Evolutionary conservation across 2,888 invertebrate genomes (phyloP), one percentile per base, ranked within the genome.

Genomic region (Schrankia costaestrigalis): DNA sequence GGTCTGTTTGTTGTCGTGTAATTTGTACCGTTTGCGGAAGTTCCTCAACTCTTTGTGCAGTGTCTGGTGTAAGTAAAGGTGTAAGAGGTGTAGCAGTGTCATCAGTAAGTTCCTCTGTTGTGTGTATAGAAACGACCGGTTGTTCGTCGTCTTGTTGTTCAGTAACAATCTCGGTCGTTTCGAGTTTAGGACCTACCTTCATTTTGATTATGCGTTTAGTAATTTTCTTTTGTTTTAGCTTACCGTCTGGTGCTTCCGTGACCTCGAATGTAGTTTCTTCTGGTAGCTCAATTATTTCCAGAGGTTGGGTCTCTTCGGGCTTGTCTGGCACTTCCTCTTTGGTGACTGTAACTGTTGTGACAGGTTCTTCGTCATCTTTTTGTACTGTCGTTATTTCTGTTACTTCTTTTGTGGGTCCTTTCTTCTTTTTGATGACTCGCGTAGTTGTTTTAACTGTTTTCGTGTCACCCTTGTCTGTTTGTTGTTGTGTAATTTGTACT

Each of bases 111-210:
- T 47, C 33, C 0, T 42, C 26, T 11, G 27, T 28, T 17, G 9
- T 43, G 24, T 34, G 29, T 25, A 43, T 11, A 0, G 36, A 13
- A n/a, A 35, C 46, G 81, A 81, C 52, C 53, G 86, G 64, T 68
- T 77, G 52, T 48, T 74, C 80, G 18, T 81, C 78, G 39, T 80
- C 78, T 60, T 86, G 83, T 56, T 84, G 27, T 27, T 27, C 27
- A 3, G 27, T 27, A 11, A 19, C 12, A n/a, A 27, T 27, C 19
- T 14, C 14, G 8, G 27, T 27, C 8, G 27, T 27, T 27, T 11
- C 27, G 7, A 19, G 8, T 19, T 27, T 27, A 4, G 18, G 12
- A 9, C 18, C 27, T 27, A 18, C 19, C 26, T 31, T 39, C 24
- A 35, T 45, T 17, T 33, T 33, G 11, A 46, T 46, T 0, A 12